Conservation (phyloP, 1,140 invertebrate genomes). For the Idris sp. region DNA sequence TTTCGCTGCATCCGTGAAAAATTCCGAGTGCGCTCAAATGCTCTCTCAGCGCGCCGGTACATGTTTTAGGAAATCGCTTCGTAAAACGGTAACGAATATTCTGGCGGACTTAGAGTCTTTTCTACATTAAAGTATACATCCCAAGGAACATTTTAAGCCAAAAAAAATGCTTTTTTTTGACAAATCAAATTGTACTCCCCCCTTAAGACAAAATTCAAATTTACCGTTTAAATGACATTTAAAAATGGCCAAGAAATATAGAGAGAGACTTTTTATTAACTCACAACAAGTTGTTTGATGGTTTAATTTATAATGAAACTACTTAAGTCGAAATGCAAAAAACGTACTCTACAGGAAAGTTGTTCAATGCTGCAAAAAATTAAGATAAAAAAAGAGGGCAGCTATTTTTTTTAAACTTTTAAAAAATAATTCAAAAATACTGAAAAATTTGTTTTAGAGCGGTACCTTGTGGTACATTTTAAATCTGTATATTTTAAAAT, state of each 20-base stretch:
- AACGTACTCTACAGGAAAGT: constrained; percentile 2
- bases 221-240: constrained; percentile 11
- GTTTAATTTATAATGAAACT: constrained; percentile 2
- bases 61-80: too few relatives aligned
- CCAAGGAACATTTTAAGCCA: too few relatives aligned
- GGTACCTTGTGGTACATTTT: constrained; percentile 1
- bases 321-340: background rate
- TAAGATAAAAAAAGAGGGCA: constrained; percentile 8
- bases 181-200: too few relatives aligned
- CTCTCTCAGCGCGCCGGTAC: too few relatives aligned
- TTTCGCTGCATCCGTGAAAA: too few relatives aligned
- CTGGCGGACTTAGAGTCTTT: too few relatives aligned
- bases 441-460: constrained; percentile 4
- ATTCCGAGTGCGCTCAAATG: too few relatives aligned
- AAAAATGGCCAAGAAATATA: constrained; percentile 5
- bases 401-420: constrained; percentile 9
- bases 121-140: too few relatives aligned
- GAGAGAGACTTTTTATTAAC: constrained; percentile 2
- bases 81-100: too few relatives aligned
- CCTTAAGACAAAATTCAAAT: constrained; percentile 4
- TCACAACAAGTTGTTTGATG: constrained; percentile 1
- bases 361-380: constrained; percentile 1
- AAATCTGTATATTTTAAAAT: too few relatives aligned
- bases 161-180: too few relatives aligned
- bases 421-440: constrained; percentile 4